A percentile compares a stretch with the other conserved stretches of the same genome.
phyloP scores from a whole-genome alignment of 2,113 vertebrate genomes.

The Riparia riparia region DNA sequence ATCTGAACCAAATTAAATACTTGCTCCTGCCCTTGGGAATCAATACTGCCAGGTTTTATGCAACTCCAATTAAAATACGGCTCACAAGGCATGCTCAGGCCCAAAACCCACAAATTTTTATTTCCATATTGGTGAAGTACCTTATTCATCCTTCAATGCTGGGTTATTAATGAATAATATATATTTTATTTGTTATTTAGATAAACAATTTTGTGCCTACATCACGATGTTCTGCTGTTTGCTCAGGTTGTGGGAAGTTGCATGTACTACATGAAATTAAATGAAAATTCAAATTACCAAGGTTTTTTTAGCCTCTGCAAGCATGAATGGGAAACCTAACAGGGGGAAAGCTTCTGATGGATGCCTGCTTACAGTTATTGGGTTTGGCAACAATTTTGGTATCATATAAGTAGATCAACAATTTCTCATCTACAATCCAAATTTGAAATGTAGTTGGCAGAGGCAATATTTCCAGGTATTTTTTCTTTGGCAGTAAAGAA shows the following conservation, averaged over 20 bases:
- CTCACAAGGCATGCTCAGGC: not conserved
- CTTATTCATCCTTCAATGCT: not conserved
- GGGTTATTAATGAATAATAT: not conserved
- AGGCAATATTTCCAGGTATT: not conserved
- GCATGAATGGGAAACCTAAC: not conserved
- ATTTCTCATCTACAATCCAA: not conserved
- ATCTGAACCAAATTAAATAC: not conserved
- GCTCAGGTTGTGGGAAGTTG: not conserved
- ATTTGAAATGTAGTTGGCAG: not conserved
- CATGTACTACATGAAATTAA: not conserved
- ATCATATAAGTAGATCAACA: not conserved
- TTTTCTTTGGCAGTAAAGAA: not conserved
- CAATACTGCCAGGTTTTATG: not conserved
- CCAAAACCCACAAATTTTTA: not conserved
- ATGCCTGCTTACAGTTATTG: not conserved
- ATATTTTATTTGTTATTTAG: not conserved
- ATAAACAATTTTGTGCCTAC: not conserved
- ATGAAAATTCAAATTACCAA: not conserved
- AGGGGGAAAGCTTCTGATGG: not conserved
- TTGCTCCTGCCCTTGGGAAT: not conserved
- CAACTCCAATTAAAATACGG: not conserved
- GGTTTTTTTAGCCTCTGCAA: not conserved
- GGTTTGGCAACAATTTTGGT: not conserved
- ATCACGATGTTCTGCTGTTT: not conserved
- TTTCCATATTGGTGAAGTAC: not conserved